Evolutionary conservation across 1,140 invertebrate species (phyloP), one percentile per base, ranked within the genome.

Genomic region (Bursaphelenchus mucronatus): DNA sequence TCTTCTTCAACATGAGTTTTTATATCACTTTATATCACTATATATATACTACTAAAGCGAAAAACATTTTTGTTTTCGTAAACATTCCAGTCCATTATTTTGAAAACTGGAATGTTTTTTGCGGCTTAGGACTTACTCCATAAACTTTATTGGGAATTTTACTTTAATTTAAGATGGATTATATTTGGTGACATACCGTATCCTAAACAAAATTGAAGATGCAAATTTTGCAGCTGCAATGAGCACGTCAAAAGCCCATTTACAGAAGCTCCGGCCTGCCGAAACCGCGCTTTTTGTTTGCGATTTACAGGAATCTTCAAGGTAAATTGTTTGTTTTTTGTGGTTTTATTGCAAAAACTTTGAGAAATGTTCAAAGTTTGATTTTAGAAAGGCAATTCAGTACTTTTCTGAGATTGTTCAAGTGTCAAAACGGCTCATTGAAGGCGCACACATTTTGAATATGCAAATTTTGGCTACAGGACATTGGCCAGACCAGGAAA

Each of bases 391-490:
- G 61, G 68, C 8, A 87, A 84, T 9, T 67, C 85, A 86, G 68
- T 85, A 90, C 71, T 93, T 90, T 74, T 86, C 87, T 4, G 87
- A 89, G 78, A 87, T 92, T 15, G 84, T 89, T 0, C 82, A 85
- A 68, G 88, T 89, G 59, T 86, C 89, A 0, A 85, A 85, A 45
- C 88, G 90, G 83, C 83, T 93, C 87, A 79, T 81, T 13, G 69
- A 86, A 78, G 86, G 87, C 46, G 87, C 89, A 2, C 88, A 89
- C 80, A 83, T 88, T 39, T 83, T 94, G 55, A 85, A 89, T 19
- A 86, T 93, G 66, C 90, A 90, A 6, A 84, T 91, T 4, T 82
- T 94, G 64, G 88, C 91, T 0, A 91, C 90, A 0, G 91, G 94
- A 78, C 87, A 88, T 69, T 87, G 88, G 79, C 87, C 87, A 0